A percentile compares a stretch with the other conserved stretches of the same genome.
Conservation (phyloP, 2,113 vertebrate species). For the Salvelinus sp. region DNA sequence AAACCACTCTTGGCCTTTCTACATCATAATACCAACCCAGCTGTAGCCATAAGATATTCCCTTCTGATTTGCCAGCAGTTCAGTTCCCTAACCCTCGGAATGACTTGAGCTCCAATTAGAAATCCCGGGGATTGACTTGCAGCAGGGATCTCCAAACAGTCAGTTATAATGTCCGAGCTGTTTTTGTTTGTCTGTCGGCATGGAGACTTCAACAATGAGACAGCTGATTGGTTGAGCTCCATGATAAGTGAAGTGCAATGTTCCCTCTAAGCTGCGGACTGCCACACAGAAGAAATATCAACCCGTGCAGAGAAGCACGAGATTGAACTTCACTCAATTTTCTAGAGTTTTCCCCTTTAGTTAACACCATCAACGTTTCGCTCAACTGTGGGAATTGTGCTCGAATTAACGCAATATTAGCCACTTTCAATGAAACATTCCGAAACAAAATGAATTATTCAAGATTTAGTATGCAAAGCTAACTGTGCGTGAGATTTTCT, state of each 20-base stretch:
- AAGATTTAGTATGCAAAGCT: too few relatives aligned
- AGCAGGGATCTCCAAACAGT: slow-evolving; percentile 2
- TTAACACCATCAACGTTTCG: background rate
- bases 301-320: too few relatives aligned
- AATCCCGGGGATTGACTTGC: background rate
- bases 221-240: slow-evolving; percentile 26
- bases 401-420: too few relatives aligned
- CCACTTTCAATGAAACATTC: too few relatives aligned
- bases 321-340: too few relatives aligned
- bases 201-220: slow-evolving; percentile 11
- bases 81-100: background rate
- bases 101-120: slow-evolving; percentile 16
- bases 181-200: slow-evolving; percentile 32
- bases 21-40: background rate
- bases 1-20: background rate
- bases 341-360: too few relatives aligned
- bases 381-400: too few relatives aligned
- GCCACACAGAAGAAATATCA: too few relatives aligned
- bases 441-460: too few relatives aligned
- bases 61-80: background rate
- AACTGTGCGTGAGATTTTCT: too few relatives aligned
- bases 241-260: background rate
- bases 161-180: background rate
- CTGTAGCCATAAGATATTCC: background rate
- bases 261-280: too few relatives aligned